Percentiles rank a stretch among this genome's conserved stretches.
phyloP scores from a whole-genome alignment of 2,888 invertebrate species.

The Eudemis profundana region DNA sequence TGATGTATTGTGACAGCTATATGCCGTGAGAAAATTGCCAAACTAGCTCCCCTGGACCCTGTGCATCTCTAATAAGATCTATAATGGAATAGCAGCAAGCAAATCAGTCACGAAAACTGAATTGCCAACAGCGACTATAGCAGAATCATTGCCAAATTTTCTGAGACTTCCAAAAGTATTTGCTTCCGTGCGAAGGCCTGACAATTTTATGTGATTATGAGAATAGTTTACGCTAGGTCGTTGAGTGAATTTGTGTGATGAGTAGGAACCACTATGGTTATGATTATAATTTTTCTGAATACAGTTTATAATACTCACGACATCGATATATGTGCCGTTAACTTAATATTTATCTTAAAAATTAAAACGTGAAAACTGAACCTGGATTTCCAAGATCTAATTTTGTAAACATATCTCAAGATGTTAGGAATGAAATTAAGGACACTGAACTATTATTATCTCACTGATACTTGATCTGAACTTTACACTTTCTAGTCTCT shows the following conservation, averaged over 20 bases:
- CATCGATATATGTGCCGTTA: too few relatives aligned
- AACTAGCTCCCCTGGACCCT: constrained; percentile 23
- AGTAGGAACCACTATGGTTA: not conserved
- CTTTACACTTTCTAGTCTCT: too few relatives aligned
- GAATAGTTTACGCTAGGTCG: too few relatives aligned
- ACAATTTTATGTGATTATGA: constrained; percentile 17
- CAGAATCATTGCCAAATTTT: constrained; percentile 43
- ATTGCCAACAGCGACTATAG: constrained; percentile 34
- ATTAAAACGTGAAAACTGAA: too few relatives aligned
- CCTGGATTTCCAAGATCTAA: too few relatives aligned
- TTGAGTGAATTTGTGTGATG: not conserved
- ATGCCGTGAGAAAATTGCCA: constrained; percentile 33
- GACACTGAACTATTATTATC: too few relatives aligned
- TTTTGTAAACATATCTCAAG: too few relatives aligned
- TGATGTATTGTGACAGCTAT: constrained; percentile 44
- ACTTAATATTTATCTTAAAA: too few relatives aligned
- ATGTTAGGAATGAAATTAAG: too few relatives aligned
- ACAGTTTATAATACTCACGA: too few relatives aligned
- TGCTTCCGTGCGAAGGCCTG: constrained; percentile 6
- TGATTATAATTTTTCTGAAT: not conserved
- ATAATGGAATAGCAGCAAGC: constrained; percentile 2
- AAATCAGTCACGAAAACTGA: constrained; percentile 35
- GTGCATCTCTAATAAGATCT: constrained; percentile 26
- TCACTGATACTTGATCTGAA: too few relatives aligned
- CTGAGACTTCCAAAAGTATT: constrained; percentile 37